These are phyloP conservation scores for Dinothrombium tinctorium DNA, from an alignment of 1,140 invertebrate species.

Conservation along the genomic window DNA sequence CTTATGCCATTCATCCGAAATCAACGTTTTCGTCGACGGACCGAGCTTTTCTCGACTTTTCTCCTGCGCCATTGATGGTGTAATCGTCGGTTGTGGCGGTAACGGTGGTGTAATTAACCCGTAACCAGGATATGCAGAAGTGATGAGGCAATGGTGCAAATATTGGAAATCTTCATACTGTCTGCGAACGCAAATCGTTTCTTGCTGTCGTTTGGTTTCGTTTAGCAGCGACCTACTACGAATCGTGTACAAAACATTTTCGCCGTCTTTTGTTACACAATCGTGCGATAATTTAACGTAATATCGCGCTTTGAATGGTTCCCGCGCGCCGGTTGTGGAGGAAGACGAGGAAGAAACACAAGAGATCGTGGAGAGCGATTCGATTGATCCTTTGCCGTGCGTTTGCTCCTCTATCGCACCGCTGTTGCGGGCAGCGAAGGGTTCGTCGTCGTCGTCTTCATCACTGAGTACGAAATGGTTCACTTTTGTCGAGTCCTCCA, in stretches of 20 bases:
- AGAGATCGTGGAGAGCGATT: neutral
- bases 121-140: constrained; percentile 19
- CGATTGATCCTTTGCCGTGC: too few relatives aligned
- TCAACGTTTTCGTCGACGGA: constrained; percentile 16
- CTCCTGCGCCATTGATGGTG: neutral
- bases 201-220: neutral
- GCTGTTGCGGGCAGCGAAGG: too few relatives aligned
- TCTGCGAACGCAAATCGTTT: constrained; percentile 12
- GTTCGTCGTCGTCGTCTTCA: too few relatives aligned
- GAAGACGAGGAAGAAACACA: neutral
- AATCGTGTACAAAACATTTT: neutral
- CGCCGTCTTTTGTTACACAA: neutral
- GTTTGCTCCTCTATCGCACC: too few relatives aligned
- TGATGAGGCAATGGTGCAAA: constrained; percentile 23
- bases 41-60: constrained; percentile 19
- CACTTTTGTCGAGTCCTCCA: too few relatives aligned
- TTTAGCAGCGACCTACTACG: neutral
- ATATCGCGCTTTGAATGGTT: neutral
- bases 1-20: constrained; percentile 23
- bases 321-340: neutral
- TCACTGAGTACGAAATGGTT: too few relatives aligned
- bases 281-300: neutral
- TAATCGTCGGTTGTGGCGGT: constrained; percentile 19
- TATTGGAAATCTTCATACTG: constrained; percentile 26
- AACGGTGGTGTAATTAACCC: constrained; percentile 26